Evolutionary conservation across 2,797 vertebrate species (phyloP).

Genomic region (Chelmon rostratus): DNA sequence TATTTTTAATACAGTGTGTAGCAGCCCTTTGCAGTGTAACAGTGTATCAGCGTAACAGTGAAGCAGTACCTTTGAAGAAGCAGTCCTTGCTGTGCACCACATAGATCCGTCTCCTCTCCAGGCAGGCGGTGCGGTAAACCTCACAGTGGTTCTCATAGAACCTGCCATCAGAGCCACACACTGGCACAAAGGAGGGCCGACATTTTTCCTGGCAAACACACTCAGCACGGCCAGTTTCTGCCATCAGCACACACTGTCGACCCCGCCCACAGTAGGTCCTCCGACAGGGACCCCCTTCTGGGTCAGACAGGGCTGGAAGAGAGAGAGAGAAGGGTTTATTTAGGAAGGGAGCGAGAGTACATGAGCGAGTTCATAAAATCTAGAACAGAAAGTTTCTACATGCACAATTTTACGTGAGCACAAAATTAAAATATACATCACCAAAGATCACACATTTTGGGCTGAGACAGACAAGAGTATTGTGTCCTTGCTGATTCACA

Average conservation of each 20-base stretch:
- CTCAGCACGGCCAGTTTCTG: slow-evolving; percentile 84
- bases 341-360: neutral
- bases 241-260: slow-evolving; percentile 87
- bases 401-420: neutral
- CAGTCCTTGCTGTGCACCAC: slow-evolving; percentile 94
- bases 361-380: neutral
- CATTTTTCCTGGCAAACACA: slow-evolving; percentile 91
- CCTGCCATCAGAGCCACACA: slow-evolving; percentile 94
- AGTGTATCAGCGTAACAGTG: neutral
- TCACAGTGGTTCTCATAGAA: slow-evolving; percentile 97
- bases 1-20: neutral
- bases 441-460: neutral
- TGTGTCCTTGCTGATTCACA: neutral
- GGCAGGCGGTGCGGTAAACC: slow-evolving; percentile 92
- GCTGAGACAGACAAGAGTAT: neutral
- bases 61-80: slow-evolving; percentile 93
- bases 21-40: neutral
- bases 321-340: slow-evolving; percentile 10
- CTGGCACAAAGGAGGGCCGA: slow-evolving; percentile 90
- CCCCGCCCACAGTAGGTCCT: slow-evolving; percentile 89
- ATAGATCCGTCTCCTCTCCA: slow-evolving; percentile 89
- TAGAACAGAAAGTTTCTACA: neutral
- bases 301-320: slow-evolving; percentile 80
- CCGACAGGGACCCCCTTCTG: slow-evolving; percentile 82
- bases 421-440: no score